Evolutionary conservation across 2,888 invertebrate species (phyloP).

Genomic region (Cordylochernes scorpioides): DNA sequence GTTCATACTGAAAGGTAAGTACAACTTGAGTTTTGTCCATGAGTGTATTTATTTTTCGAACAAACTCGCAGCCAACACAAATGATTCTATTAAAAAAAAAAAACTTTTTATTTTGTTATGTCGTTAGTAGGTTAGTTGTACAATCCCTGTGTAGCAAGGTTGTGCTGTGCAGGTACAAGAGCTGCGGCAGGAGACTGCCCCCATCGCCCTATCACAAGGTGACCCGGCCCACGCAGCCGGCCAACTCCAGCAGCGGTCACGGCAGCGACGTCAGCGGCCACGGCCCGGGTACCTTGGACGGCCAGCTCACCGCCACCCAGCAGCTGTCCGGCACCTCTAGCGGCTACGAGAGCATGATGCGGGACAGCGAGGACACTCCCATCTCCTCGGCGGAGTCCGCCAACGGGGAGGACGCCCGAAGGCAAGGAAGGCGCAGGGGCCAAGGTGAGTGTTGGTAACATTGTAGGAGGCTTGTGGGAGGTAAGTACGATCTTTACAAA

Average conservation of each 20-base stretch:
- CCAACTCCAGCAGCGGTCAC: conserved; percentile 22
- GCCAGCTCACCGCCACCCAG: conserved; percentile 8
- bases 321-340: conserved; percentile 35
- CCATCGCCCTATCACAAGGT: conserved; percentile 24
- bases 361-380: conserved; percentile 56
- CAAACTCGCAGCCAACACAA: too few relatives aligned
- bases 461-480: too few relatives aligned
- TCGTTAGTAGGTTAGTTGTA: too few relatives aligned
- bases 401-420: conserved; percentile 19
- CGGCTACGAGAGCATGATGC: conserved; percentile 66
- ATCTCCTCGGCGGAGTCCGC: conserved; percentile 37
- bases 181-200: conserved; percentile 8
- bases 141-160: too few relatives aligned
- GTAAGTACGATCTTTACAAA: too few relatives aligned
- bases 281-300: conserved; percentile 11
- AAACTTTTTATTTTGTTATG: too few relatives aligned
- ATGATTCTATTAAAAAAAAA: too few relatives aligned
- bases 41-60: too few relatives aligned
- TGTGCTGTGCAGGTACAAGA: too few relatives aligned
- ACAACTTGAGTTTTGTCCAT: too few relatives aligned
- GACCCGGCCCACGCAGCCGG: conserved; percentile 20
- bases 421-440: conserved; percentile 16
- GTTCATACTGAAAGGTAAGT: too few relatives aligned
- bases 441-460: conserved; percentile 6
- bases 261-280: conserved; percentile 20